These are phyloP conservation scores for Heterodera schachtii DNA, from an alignment of 1,140 invertebrate species.

Conservation along the genomic window DNA sequence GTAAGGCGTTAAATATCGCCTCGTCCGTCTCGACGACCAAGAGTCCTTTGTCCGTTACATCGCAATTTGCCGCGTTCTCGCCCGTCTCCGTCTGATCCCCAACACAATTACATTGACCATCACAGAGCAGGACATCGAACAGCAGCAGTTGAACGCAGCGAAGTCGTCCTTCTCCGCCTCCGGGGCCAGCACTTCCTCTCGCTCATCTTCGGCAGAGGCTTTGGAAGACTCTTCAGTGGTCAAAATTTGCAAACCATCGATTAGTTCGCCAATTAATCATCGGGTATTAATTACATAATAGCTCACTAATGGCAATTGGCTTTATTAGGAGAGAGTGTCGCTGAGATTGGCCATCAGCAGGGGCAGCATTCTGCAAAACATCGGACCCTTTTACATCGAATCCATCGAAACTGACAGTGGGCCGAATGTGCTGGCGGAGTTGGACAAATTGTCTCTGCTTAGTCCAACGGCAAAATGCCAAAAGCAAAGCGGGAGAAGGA, in stretches of 20 bases:
- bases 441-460: conserved; percentile 4
- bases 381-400: conserved; percentile 24
- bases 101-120: conserved; percentile 31
- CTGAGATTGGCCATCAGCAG: conserved; percentile 14
- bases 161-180: not conserved
- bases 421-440: not conserved
- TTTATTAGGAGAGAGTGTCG: not conserved
- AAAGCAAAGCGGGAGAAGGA: not conserved
- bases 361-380: conserved; percentile 15
- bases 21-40: conserved; percentile 18
- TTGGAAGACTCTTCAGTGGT: not conserved
- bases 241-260: not conserved
- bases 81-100: conserved; percentile 18
- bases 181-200: conserved; percentile 8
- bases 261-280: not conserved
- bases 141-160: not conserved
- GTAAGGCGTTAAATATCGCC: conserved; percentile 27
- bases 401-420: not conserved
- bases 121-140: conserved; percentile 7
- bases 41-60: conserved; percentile 33
- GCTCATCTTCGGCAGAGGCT: not conserved
- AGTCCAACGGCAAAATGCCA: not conserved
- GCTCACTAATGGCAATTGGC: not conserved
- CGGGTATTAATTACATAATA: not conserved
- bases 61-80: conserved; percentile 27